Evolutionary conservation across 2,113 vertebrate genomes (phyloP), one percentile per base, ranked within the genome.

Genomic region (Ranitomeya imitator): DNA sequence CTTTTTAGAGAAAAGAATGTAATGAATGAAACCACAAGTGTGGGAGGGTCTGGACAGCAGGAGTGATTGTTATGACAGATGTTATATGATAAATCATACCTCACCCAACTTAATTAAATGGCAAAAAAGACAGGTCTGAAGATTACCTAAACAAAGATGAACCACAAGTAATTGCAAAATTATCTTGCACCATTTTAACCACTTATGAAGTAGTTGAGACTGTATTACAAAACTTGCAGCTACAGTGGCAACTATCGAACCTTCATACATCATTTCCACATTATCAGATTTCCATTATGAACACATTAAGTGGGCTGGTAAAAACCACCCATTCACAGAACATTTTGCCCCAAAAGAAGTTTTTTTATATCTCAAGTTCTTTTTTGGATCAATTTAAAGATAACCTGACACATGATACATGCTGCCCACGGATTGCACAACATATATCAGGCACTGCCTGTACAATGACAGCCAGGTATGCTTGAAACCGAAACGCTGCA

Each of bases 71-170:
- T 77, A 54, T 77, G 18, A 19, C 37, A 51, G 73, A 1, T 76
- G 73, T 52, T 51, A 18, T n/a, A 52, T 55, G 51, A 21, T 52
- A 77, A 19, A 78, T 4, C n/a, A 18, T 51, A 11, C 45, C 51
- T 55, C 76, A n/a, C 76, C 76, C 76, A n/a, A 13, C 76, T 54
- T 78, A 78, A 74, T 74, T 45, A 74, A 55, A 16, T 8, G 51
- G 54, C 12, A 54, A 21, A 54, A 21, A 78, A n/a, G 52, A 14
- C 52, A 23, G 51, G 21, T 55, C 76, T 6, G 19, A 78, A 55
- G 76, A 54, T 54, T n/a, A 78, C 16, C 9, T 3, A 8, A 71
- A 71, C 23, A 13, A 31, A 6, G 23, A 71, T 31, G 12, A 13
- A 71, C 31, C 13, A 12, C n/a, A 67, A 45, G 37, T 45, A 45